Base-by-base conservation (phyloP, 2,113 vertebrate species). In the Gadus macrocephalus region DNA sequence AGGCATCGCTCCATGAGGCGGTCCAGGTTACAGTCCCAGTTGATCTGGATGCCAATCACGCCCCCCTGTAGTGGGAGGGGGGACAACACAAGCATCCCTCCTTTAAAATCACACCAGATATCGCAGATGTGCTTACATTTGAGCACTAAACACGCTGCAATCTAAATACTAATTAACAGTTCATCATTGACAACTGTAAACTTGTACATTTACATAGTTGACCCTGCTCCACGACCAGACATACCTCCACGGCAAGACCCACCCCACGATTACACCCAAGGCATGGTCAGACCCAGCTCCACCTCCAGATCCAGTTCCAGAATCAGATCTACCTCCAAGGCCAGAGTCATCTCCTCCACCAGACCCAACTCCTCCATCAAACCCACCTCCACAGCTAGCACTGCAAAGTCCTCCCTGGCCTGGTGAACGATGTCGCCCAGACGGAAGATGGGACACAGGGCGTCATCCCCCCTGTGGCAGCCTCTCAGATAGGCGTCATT, bases 1-100 rank as follows among this genome's bases (percentile, higher is more conserved):
- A 66, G 74, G 77, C 94, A 96, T 63, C 0, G 81, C 3, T 86
- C 78, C 66, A 25, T 86, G 79, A 93, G 85, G 0, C 31, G 64
- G 85, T 96, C 93, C 74, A 95, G 83, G 84, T 94, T 88, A 70
- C 95, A 96, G 71, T 96, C 88, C 94, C 94, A 96, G 31, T 93
- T 92, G 71, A 96, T 95, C 71, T 92, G 92, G 38, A 95, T 93
- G 73, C 92, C 93, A 67, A 95, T 93, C 63, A 95, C 91, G 72
- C 93, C 94, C 15, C 95, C 94, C 94, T 96, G 84, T 82, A 81
- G 79, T 38, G 11, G 9, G 61, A 22, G 16, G 2, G 2, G 49
- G 60, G 27, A 60, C 68, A 22, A 31, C 35, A 31, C n/a, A 69
- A 59, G 9, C 56, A 59, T 4, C 6, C 56, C 56, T 49, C 42